Percentiles rank a stretch among this genome's conserved stretches.
Conservation (phyloP, 2,797 vertebrate species). For the Prionace glauca region DNA sequence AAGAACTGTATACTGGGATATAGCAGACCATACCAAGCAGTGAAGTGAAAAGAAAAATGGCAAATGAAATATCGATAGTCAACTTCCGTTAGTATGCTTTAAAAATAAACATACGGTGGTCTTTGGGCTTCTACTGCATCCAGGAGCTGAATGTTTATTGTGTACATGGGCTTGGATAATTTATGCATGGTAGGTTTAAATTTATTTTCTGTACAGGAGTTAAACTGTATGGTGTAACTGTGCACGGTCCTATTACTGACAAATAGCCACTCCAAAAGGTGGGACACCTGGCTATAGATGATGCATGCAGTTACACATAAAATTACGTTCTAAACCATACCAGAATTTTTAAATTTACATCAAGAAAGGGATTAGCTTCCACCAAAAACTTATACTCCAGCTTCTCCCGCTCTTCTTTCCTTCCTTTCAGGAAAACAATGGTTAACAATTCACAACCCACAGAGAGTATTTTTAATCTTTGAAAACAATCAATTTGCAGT, state of each 20-base stretch:
- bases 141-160: background rate
- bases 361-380: background rate
- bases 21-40: background rate
- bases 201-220: background rate
- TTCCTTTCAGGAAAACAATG: background rate
- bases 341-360: background rate
- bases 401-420: background rate
- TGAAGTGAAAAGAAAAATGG: background rate
- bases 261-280: background rate
- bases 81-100: background rate
- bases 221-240: background rate
- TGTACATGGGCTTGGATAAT: background rate
- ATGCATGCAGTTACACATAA: background rate
- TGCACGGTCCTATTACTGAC: background rate
- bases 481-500: background rate
- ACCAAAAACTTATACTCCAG: background rate
- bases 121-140: background rate
- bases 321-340: background rate
- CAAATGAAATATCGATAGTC: background rate
- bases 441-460: background rate
- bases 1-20: background rate
- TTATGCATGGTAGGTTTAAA: background rate
- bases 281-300: background rate
- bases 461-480: background rate
- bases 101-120: background rate